A percentile compares a stretch with the other conserved stretches of the same genome.
Evolutionary conservation across 2,797 vertebrate genomes (phyloP).

Genomic region (Lagorchestes hirsutus): DNA sequence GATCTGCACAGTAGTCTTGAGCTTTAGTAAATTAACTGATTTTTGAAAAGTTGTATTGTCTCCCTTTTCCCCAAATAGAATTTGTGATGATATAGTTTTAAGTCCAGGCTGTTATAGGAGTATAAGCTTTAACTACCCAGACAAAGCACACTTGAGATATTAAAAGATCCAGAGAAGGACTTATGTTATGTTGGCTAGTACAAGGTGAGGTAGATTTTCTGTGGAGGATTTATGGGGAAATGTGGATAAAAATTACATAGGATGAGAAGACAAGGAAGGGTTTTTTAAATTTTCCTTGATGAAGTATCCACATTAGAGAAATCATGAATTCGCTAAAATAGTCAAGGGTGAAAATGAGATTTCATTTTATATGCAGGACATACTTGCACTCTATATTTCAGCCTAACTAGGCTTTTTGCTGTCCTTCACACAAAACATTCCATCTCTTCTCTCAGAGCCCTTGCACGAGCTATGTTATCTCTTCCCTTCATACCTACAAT

Average conservation of each 20-base stretch:
- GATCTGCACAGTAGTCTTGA: constrained; percentile 26
- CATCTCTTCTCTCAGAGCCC: background rate
- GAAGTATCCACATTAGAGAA: background rate
- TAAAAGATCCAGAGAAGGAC: background rate
- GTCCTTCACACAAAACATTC: background rate
- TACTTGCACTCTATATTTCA: background rate
- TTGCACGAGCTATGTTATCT: background rate
- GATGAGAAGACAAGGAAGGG: background rate
- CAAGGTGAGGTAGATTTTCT: background rate
- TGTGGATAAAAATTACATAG: background rate
- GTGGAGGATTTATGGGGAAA: background rate
- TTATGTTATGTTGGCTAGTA: background rate
- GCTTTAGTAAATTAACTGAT: constrained; percentile 53
- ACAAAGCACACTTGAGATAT: background rate
- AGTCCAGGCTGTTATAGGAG: constrained; percentile 11
- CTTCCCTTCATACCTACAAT: background rate
- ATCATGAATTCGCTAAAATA: background rate
- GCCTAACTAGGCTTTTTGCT: background rate
- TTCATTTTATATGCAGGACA: background rate
- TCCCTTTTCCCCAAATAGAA: constrained; percentile 56
- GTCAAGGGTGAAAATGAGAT: background rate
- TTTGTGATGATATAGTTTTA: constrained; percentile 27
- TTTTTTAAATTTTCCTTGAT: background rate
- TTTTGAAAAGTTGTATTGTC: constrained; percentile 47
- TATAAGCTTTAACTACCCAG: background rate